Base-by-base conservation (phyloP, 2,888 invertebrate genomes). In the Tuberolachnus salignus region DNA sequence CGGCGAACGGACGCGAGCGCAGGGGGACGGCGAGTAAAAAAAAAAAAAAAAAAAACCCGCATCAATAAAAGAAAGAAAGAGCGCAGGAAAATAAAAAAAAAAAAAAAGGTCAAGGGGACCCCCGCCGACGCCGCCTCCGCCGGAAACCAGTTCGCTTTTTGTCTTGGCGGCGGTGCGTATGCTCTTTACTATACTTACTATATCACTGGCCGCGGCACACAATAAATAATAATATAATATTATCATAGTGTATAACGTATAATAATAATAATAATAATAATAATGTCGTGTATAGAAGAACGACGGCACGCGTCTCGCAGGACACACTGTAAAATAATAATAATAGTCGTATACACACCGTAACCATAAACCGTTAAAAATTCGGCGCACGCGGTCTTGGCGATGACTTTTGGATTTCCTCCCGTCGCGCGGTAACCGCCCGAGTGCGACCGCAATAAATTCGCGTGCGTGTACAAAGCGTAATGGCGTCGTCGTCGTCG, bases 111-210 rank as follows among this genome's bases (percentile, higher is more conserved):
- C 26, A 53, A 42, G 26, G n/a, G 64, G 64, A 74, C 44, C 44
- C 64, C 63, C 55, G 64, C 26, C 34, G 49, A 16, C 55, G 64
- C 26, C 34, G 49, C 19, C 49, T 19, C 11, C 46, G 59, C 75
- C 78, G 78, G 78, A 78, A 78, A 78, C 78, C 78, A 78, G 78
- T 78, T 78, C 67, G 49, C 19, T 67, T 57, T 74, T 51, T 49
- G 11, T 72, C 61, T 51, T 19, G 19, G 26, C 61, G n/a, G n/a
- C n/a, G n/a, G n/a, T n/a, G n/a, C n/a, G n/a, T n/a, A n/a, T n/a
- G n/a, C n/a, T n/a, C n/a, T n/a, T n/a, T n/a, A n/a, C n/a, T n/a
- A n/a, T n/a, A n/a, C n/a, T n/a, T n/a, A n/a, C n/a, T n/a, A n/a
- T n/a, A n/a, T n/a, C n/a, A n/a, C n/a, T n/a, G n/a, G n/a, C n/a